phyloP scores from a whole-genome alignment of 2,888 invertebrate genomes.

The Nowickia ferox region DNA sequence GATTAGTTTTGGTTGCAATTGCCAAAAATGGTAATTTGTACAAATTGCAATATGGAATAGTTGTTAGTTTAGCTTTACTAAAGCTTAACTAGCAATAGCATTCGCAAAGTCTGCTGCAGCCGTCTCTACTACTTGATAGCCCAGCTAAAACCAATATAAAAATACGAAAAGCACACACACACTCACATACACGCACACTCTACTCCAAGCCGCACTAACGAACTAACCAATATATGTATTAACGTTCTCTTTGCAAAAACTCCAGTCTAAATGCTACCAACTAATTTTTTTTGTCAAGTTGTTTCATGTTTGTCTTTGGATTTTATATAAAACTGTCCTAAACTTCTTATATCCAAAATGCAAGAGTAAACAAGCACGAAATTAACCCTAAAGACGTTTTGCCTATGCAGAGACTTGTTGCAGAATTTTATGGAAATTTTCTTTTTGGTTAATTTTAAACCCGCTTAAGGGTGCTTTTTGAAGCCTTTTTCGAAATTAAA shows the following conservation, averaged over 20 bases:
- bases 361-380: no score
- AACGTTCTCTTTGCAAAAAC: slow-evolving; percentile 41
- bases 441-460: no score
- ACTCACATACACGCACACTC: not conserved
- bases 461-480: no score
- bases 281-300: slow-evolving; percentile 8
- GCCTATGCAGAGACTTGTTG: no score
- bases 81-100: slow-evolving; percentile 64
- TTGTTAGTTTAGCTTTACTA: slow-evolving; percentile 59
- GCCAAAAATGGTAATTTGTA: slow-evolving; percentile 81
- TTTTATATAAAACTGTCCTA: not conserved
- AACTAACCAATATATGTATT: slow-evolving; percentile 44
- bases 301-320: no score
- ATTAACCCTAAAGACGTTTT: no score
- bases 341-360: not conserved
- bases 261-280: slow-evolving; percentile 31
- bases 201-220: slow-evolving; percentile 44
- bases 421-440: no score
- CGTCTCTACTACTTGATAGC: slow-evolving; percentile 38
- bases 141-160: slow-evolving; percentile 48
- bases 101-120: slow-evolving; percentile 53
- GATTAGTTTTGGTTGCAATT: slow-evolving; percentile 74
- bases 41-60: slow-evolving; percentile 78
- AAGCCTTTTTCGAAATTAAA: no score
- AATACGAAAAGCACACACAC: not conserved